Conservation (phyloP, 2,888 invertebrate species). For the Linnaemya vulpina region DNA sequence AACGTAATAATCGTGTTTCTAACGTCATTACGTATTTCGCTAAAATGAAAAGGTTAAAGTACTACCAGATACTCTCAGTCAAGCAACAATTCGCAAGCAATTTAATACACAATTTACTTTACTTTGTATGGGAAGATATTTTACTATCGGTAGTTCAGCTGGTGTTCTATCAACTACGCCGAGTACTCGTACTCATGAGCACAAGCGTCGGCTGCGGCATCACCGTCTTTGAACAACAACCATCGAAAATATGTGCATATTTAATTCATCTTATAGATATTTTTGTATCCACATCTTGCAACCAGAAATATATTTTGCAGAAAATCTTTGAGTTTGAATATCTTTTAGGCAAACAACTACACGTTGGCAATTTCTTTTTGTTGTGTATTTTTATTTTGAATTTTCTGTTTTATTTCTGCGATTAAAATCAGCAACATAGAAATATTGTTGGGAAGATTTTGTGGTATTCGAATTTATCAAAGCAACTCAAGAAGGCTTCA, state of each 20-base stretch:
- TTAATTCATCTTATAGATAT: conserved; percentile 30
- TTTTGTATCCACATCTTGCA: neutral
- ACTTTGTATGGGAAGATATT: neutral
- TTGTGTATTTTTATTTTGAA: conserved; percentile 6
- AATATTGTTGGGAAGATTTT: conserved; percentile 42
- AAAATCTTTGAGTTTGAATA: neutral
- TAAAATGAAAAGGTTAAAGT: conserved; percentile 62
- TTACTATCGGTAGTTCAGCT: conserved; percentile 3
- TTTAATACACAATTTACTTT: conserved; percentile 47
- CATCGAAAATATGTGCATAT: conserved; percentile 6
- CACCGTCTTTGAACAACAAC: conserved; percentile 31
- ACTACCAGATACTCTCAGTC: conserved; percentile 18
- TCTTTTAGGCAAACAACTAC: conserved; percentile 40
- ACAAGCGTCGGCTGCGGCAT: neutral
- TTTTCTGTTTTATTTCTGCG: conserved; percentile 21
- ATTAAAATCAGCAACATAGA: conserved; percentile 37
- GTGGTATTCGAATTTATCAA: neutral
- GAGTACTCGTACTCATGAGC: neutral
- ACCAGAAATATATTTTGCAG: neutral
- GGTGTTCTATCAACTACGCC: conserved; percentile 13
- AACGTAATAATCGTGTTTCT: conserved; percentile 39
- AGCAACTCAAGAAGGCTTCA: neutral
- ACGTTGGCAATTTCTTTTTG: conserved; percentile 54
- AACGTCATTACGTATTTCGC: conserved; percentile 1
- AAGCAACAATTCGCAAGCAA: conserved; percentile 20